These are phyloP conservation scores for Acronicta psi DNA, from an alignment of 2,888 invertebrate genomes.

Conservation along the genomic window DNA sequence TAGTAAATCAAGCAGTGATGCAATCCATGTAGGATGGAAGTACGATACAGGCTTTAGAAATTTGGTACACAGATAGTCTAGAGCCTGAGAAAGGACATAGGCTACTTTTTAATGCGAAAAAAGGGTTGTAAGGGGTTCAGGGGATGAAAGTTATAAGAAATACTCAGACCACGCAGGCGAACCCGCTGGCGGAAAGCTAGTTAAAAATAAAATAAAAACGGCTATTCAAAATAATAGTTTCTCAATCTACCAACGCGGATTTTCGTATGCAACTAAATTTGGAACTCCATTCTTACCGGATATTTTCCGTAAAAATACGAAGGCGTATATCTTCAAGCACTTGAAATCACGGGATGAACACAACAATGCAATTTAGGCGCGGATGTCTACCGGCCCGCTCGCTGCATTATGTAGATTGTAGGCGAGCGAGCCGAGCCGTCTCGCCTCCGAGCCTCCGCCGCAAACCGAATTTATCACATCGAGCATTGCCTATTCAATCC, in stretches of 20 bases:
- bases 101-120: too few species aligned
- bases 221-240: too few species aligned
- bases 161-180: too few species aligned
- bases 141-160: too few species aligned
- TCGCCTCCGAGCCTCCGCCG: conserved; percentile 59
- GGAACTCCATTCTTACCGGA: neutral
- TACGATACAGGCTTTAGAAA: too few species aligned
- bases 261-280: conserved; percentile 7
- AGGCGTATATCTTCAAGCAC: conserved; percentile 50
- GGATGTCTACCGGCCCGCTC: conserved; percentile 63
- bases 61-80: too few species aligned
- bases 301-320: conserved; percentile 44
- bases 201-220: too few species aligned
- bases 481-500: conserved; percentile 86
- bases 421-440: conserved; percentile 69
- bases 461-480: conserved; percentile 87
- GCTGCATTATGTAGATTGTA: conserved; percentile 85
- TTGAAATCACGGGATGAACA: conserved; percentile 68
- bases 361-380: conserved; percentile 74
- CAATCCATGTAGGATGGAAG: too few species aligned
- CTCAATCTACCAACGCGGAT: neutral
- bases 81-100: too few species aligned
- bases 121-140: too few species aligned
- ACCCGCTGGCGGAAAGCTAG: too few species aligned
- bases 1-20: too few species aligned